These are phyloP conservation scores for Chinchilla lanigera DNA, from an alignment of 2,113 vertebrate genomes.

Conservation along the genomic window DNA sequence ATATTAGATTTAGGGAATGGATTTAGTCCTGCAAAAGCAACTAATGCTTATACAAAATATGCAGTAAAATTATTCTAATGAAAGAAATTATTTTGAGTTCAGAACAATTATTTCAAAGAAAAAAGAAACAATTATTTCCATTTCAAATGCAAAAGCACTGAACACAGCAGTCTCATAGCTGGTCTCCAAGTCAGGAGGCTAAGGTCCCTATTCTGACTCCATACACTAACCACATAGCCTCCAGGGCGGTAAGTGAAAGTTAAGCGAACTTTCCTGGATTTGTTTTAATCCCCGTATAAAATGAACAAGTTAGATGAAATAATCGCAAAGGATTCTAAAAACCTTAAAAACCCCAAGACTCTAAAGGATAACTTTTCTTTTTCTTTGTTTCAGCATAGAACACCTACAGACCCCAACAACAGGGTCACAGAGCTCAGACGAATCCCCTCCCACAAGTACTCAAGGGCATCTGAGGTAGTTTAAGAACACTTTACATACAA, in stretches of 20 bases:
- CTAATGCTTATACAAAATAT: background rate
- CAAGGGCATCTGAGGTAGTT: slow-evolving; percentile 1
- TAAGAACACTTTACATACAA: slow-evolving; percentile 32
- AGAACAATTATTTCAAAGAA: background rate
- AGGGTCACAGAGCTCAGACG: background rate
- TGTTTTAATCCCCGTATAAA: background rate
- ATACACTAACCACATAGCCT: background rate
- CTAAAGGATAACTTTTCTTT: slow-evolving; percentile 48
- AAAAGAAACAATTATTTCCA: background rate
- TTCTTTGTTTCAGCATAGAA: slow-evolving; percentile 50
- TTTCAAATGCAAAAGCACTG: background rate
- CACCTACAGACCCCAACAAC: slow-evolving; percentile 27
- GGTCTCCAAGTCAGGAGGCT: background rate
- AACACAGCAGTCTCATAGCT: background rate
- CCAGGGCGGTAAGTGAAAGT: background rate
- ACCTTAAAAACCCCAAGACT: background rate
- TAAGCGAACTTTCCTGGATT: background rate
- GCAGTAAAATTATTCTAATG: background rate
- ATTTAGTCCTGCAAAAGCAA: background rate
- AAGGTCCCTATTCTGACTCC: background rate
- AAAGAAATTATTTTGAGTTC: slow-evolving; percentile 22
- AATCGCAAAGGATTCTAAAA: background rate
- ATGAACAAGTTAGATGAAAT: slow-evolving; percentile 50
- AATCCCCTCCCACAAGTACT: background rate
- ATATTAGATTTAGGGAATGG: background rate